These are phyloP conservation scores for Leptoteleia sp. DNA, from an alignment of 1,140 invertebrate genomes.

Conservation along the genomic window DNA sequence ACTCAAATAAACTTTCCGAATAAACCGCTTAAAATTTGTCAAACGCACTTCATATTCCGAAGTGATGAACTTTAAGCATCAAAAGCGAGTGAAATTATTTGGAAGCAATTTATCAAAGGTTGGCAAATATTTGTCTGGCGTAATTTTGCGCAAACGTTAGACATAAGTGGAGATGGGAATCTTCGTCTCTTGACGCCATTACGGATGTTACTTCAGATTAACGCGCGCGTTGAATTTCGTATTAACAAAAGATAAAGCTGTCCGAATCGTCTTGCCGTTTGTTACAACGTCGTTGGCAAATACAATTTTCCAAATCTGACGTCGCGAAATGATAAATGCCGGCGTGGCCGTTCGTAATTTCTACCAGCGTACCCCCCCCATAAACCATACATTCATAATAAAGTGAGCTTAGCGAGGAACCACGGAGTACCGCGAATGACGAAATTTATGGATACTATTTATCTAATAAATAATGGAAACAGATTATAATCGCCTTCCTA, in stretches of 20 bases:
- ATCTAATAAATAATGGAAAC: conserved; percentile 63
- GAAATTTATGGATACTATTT: conserved; percentile 61
- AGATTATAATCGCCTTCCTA: conserved; percentile 58
- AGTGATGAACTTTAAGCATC: too few relatives aligned
- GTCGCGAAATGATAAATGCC: conserved; percentile 52
- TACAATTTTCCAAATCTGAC: conserved; percentile 55
- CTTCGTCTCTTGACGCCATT: conserved; percentile 25
- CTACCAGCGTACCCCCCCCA: conserved; percentile 37
- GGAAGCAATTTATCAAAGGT: conserved; percentile 1
- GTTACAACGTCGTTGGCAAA: conserved; percentile 40
- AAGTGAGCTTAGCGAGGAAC: conserved; percentile 53
- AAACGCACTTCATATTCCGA: too few relatives aligned
- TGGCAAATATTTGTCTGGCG: conserved; percentile 10
- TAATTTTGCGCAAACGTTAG: not conserved
- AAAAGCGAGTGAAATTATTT: not conserved
- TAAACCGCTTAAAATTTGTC: too few relatives aligned
- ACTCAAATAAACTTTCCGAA: too few relatives aligned
- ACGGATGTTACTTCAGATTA: conserved; percentile 36
- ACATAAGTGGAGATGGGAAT: conserved; percentile 5
- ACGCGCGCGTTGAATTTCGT: conserved; percentile 28
- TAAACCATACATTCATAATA: conserved; percentile 57
- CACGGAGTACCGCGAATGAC: conserved; percentile 45
- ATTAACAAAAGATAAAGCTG: conserved; percentile 46
- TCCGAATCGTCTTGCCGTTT: conserved; percentile 38
- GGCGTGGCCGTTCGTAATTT: conserved; percentile 37